These are phyloP conservation scores for Orbicella faveolata DNA, from an alignment of 64 coral and sea anemone species.

Conservation along the genomic window DNA sequence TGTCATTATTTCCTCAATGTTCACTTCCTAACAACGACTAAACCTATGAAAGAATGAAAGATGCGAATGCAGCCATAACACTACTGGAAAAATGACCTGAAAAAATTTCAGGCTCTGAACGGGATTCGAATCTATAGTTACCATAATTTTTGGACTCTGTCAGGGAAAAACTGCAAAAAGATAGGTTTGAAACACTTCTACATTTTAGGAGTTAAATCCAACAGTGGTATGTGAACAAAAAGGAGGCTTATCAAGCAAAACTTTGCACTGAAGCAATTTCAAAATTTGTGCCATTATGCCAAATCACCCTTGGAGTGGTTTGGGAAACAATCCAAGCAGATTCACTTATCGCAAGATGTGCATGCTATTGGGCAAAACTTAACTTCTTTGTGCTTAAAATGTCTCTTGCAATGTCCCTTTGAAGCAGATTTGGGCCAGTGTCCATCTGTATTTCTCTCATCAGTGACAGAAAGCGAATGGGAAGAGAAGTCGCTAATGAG, in stretches of 20 bases:
- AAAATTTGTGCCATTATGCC: slow-evolving; percentile 32
- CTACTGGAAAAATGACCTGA: too few relatives aligned
- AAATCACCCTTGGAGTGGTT: slow-evolving; percentile 18
- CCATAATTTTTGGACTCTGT: slow-evolving; percentile 4
- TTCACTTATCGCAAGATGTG: slow-evolving; percentile 33
- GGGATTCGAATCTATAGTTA: slow-evolving; percentile 19
- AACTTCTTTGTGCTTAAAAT: slow-evolving; percentile 34
- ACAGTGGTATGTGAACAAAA: neutral
- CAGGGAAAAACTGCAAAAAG: slow-evolving; percentile 16
- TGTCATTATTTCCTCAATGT: slow-evolving; percentile 49
- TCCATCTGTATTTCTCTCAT: neutral
- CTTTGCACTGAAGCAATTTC: slow-evolving; percentile 14
- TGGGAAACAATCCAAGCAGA: slow-evolving; percentile 46
- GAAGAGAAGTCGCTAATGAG: slow-evolving; percentile 6
- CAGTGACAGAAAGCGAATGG: neutral
- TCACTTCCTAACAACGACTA: slow-evolving; percentile 40
- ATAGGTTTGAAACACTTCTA: slow-evolving; percentile 17
- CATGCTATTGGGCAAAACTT: slow-evolving; percentile 43
- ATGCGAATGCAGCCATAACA: too few relatives aligned
- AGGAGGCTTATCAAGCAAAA: too few relatives aligned
- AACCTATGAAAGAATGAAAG: too few relatives aligned
- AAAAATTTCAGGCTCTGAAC: too few relatives aligned
- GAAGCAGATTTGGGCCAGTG: neutral
- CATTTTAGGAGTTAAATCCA: neutral
- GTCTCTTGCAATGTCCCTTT: slow-evolving; percentile 8